A percentile compares a stretch with the other conserved stretches of the same genome.
phyloP scores from a whole-genome alignment of 1,140 invertebrate genomes.

The Neodiprion virginianus region DNA sequence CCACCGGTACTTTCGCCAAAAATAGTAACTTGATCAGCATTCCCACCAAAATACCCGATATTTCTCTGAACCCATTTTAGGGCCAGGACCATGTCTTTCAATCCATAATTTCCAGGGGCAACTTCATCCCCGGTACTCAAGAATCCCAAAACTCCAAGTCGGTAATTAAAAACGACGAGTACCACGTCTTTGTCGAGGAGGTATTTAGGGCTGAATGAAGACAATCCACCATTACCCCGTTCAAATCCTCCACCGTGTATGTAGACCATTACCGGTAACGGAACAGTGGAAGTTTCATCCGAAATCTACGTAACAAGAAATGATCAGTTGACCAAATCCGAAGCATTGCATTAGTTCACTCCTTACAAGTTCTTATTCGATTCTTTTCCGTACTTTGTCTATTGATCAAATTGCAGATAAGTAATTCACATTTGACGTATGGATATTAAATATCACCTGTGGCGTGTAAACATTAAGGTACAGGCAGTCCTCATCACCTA shows the following conservation, averaged over 20 bases:
- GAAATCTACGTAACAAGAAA: constrained; percentile 10
- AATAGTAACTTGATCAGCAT: constrained; percentile 42
- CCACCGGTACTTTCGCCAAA: constrained; percentile 42
- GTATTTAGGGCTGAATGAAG: constrained; percentile 56
- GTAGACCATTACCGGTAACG: constrained; percentile 60
- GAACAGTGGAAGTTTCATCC: constrained; percentile 1
- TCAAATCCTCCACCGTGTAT: constrained; percentile 62
- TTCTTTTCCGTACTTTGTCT: neutral
- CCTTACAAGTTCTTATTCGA: neutral
- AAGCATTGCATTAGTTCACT: too few relatives aligned
- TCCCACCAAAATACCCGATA: constrained; percentile 46
- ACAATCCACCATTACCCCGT: constrained; percentile 45
- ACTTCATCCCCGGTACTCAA: constrained; percentile 53
- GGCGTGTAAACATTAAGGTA: constrained; percentile 70
- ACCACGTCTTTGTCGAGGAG: constrained; percentile 65
- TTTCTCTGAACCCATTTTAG: constrained; percentile 58
- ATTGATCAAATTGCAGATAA: neutral
- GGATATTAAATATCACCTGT: constrained; percentile 47
- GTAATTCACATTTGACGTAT: neutral
- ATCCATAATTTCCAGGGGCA: constrained; percentile 56
- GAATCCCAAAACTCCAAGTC: constrained; percentile 66
- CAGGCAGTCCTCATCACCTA: constrained; percentile 66
- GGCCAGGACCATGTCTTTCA: constrained; percentile 61
- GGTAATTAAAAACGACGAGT: constrained; percentile 66
- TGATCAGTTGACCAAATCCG: too few relatives aligned